Base-by-base conservation (phyloP, 2,888 invertebrate species). In the Hydropsyche betteni region DNA sequence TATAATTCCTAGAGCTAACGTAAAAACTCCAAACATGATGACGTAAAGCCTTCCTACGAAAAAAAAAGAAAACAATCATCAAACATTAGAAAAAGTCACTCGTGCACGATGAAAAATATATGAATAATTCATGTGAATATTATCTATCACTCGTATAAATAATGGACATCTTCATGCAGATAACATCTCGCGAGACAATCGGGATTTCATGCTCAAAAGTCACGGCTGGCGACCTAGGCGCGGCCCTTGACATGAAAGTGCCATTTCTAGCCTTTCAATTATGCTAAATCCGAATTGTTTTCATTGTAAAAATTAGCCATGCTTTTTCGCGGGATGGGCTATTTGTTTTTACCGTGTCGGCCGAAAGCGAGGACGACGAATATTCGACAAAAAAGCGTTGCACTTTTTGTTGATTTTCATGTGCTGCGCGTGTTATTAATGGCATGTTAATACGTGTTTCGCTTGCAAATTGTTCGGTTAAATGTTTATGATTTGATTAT, bases 21-120 rank as follows among this genome's bases (percentile, higher is more conserved):
- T 94, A 82, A 93, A 90, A 81, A 95, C 89, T 81, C 95, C 95
- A 84, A 95, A 89, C 81, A 93, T 87, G 81, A 95, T 91, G 79
- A 94, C 92, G 77, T 92, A 92, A 81, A 94, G 86, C 82, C 93
- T 92, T 85, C 93, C 95, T 95, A 91, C 2, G 91, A 92, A 83
- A 83, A 84, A 82, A 82, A 80, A 81, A 80, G 52, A 73, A 75
- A 51, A 72, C 8, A 69, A 8, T 69, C 71, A 50, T 36, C 44
- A 44, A 44, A 44, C 44, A 44, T 10, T 8, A 6, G 44, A 44
- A 44, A 6, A 76, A 70, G 70, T 44, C 52, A 33, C 10, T 10
- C 16, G n/a, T 38, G 51, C 68, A 75, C 38, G 16, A 75, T 75
- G 4, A 44, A 44, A 4, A 55, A 6, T 0, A 44, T 10, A 44